Evolutionary conservation across 1,140 invertebrate genomes (phyloP).

Genomic region (Scaptomyza hsui): DNA sequence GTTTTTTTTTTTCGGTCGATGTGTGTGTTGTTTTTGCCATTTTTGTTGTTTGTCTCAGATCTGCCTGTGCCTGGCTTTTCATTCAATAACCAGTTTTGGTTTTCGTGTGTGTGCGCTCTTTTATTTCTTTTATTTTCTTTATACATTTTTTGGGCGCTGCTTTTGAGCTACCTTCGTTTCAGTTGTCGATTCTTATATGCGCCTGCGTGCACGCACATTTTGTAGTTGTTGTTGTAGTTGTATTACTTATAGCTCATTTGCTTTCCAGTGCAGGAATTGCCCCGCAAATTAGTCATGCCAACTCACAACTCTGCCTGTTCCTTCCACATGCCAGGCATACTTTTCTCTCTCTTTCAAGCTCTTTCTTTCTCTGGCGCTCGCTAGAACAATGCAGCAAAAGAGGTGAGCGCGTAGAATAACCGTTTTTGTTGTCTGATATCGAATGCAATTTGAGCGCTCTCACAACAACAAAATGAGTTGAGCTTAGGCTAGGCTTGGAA

Average conservation of each 20-base stretch:
- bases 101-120: slow-evolving; percentile 39
- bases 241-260: slow-evolving; percentile 15
- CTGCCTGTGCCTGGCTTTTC: slow-evolving; percentile 60
- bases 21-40: slow-evolving; percentile 57
- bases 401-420: slow-evolving; percentile 19
- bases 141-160: slow-evolving; percentile 22
- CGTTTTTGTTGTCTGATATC: slow-evolving; percentile 50
- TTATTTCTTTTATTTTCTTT: slow-evolving; percentile 39
- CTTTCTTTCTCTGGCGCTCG: slow-evolving; percentile 11
- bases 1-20: slow-evolving; percentile 41
- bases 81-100: slow-evolving; percentile 81
- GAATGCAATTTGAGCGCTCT: slow-evolving; percentile 19
- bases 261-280: slow-evolving; percentile 45
- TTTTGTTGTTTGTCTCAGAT: slow-evolving; percentile 36
- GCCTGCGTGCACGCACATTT: slow-evolving; percentile 50
- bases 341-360: slow-evolving; percentile 24
- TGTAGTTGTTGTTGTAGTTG: background rate
- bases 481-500: slow-evolving; percentile 43
- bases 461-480: slow-evolving; percentile 3
- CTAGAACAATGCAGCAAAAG: slow-evolving; percentile 29
- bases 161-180: slow-evolving; percentile 24
- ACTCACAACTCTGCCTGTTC: slow-evolving; percentile 18
- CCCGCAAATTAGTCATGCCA: slow-evolving; percentile 72
- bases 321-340: slow-evolving; percentile 38
- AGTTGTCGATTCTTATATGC: slow-evolving; percentile 31